Percentiles rank a stretch among this genome's conserved stretches.
Evolutionary conservation across 2,888 invertebrate genomes (phyloP).

Genomic region (Amblyteles armatorius): DNA sequence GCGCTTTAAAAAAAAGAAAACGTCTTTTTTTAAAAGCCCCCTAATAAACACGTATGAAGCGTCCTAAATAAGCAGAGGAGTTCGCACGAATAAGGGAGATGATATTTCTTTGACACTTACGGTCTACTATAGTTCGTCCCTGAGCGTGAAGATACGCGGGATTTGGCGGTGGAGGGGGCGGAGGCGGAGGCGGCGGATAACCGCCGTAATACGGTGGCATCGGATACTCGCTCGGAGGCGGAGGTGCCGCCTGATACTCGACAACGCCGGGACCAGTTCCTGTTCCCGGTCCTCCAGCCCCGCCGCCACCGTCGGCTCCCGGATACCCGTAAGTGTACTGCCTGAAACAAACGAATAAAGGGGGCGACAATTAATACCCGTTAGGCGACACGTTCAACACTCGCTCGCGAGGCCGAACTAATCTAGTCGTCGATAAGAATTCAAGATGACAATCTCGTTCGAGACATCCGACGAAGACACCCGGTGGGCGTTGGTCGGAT

Average conservation of each 20-base stretch:
- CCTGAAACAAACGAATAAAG: slow-evolving; percentile 70
- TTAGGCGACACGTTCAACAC: neutral
- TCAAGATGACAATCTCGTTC: slow-evolving; percentile 24
- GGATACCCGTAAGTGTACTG: slow-evolving; percentile 82
- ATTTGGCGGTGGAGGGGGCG: slow-evolving; percentile 87
- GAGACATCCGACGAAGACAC: slow-evolving; percentile 13
- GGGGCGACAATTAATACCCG: neutral
- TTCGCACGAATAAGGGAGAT: neutral
- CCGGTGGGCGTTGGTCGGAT: slow-evolving; percentile 5
- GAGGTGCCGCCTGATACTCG: slow-evolving; percentile 84
- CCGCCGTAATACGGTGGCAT: slow-evolving; percentile 86
- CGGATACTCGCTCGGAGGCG: slow-evolving; percentile 85
- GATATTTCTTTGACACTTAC: slow-evolving; percentile 75
- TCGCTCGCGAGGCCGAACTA: neutral
- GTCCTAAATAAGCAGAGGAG: too few relatives aligned
- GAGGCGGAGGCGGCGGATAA: slow-evolving; percentile 84
- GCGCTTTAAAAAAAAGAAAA: too few relatives aligned
- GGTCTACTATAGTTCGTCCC: slow-evolving; percentile 83
- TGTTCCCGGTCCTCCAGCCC: slow-evolving; percentile 84
- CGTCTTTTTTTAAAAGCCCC: too few relatives aligned
- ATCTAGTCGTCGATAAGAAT: slow-evolving; percentile 25
- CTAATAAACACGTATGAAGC: too few relatives aligned
- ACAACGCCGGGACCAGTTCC: slow-evolving; percentile 83
- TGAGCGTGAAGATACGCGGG: slow-evolving; percentile 83
- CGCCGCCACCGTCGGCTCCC: slow-evolving; percentile 82